These are phyloP conservation scores for Hippocampus mohnikei DNA, from an alignment of 2,113 vertebrate genomes.

Conservation along the genomic window DNA sequence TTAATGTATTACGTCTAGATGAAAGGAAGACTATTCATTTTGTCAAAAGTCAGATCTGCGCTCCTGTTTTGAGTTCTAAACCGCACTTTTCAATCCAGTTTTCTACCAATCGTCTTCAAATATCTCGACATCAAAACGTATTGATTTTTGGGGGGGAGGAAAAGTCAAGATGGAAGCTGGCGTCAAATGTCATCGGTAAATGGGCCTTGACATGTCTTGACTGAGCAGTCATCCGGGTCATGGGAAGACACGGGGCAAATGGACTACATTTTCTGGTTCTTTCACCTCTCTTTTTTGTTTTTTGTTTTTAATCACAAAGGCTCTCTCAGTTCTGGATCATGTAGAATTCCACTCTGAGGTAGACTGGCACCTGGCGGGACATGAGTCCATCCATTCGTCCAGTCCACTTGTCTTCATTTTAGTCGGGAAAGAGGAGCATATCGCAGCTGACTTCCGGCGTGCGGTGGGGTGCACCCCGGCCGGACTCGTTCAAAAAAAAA, in stretches of 20 bases:
- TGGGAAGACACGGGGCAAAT: not conserved
- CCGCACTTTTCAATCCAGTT: not conserved
- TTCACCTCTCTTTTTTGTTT: not conserved
- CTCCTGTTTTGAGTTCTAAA: no score
- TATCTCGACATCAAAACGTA: not conserved
- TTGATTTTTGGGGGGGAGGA: not conserved
- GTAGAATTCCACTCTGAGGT: not conserved
- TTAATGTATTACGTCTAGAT: no score
- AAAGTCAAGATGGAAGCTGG: not conserved
- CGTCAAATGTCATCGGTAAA: constrained; percentile 2
- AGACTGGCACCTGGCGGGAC: not conserved
- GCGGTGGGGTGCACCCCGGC: no score
- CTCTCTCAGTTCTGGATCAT: not conserved
- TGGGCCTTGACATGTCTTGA: not conserved
- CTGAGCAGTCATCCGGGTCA: not conserved
- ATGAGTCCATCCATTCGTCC: no score
- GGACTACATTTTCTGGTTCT: not conserved
- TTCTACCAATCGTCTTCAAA: not conserved
- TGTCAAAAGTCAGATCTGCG: no score
- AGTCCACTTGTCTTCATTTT: not conserved
- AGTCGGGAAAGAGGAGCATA: no score
- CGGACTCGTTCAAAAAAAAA: no score
- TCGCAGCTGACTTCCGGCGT: no score
- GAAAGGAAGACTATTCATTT: no score
- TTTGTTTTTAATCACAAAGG: not conserved